A percentile compares a stretch with the other conserved stretches of the same genome.
These are phyloP conservation scores for Zosterops pallidus DNA, from an alignment of 2,113 vertebrate species.

Conservation along the genomic window DNA sequence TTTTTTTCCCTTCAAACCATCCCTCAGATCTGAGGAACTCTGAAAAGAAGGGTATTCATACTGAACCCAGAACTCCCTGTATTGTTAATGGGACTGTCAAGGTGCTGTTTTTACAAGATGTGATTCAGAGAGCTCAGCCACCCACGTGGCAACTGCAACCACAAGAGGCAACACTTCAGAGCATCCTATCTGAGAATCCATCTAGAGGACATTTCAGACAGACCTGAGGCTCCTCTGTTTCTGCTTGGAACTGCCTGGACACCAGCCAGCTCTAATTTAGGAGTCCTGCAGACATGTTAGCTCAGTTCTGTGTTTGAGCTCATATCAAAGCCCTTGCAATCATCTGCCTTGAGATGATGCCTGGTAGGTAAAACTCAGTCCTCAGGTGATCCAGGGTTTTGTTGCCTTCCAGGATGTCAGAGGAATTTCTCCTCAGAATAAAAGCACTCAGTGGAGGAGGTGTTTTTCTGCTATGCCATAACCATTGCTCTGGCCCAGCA, in stretches of 20 bases:
- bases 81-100: constrained; percentile 46
- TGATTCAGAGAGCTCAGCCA: constrained; percentile 61
- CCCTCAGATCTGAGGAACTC: constrained; percentile 42
- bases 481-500: background rate
- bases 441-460: background rate
- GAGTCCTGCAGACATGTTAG: constrained; percentile 50
- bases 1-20: background rate
- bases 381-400: background rate
- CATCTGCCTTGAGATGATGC: background rate
- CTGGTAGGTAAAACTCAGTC: constrained; percentile 36
- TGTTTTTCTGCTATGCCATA: background rate
- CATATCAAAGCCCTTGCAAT: constrained; percentile 38
- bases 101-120: constrained; percentile 40
- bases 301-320: constrained; percentile 32
- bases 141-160: constrained; percentile 46
- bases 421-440: background rate
- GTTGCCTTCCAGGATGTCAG: background rate
- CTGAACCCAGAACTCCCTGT: constrained; percentile 15
- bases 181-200: constrained; percentile 41
- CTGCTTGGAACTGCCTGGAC: background rate
- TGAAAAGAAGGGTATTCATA: constrained; percentile 11
- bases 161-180: constrained; percentile 57
- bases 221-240: constrained; percentile 45
- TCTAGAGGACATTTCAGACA: constrained; percentile 50
- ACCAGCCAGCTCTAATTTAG: constrained; percentile 1